Conservation (phyloP, 2,113 vertebrate species). For the Hipposideros armiger region DNA sequence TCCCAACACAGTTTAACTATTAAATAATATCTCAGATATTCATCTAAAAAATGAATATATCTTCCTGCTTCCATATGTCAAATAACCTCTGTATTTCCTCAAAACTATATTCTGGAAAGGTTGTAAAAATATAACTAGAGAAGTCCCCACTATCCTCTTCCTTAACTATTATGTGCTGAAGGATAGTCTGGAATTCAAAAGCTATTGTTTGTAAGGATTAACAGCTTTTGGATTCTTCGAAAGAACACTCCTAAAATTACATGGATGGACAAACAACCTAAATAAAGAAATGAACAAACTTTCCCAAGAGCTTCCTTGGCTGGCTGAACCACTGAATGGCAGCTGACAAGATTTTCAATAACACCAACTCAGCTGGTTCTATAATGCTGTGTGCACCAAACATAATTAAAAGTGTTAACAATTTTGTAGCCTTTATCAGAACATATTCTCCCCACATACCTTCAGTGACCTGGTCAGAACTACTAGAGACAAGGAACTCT, state of each 20-base stretch:
- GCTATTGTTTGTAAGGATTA: slow-evolving; percentile 81
- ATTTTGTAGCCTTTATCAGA: slow-evolving; percentile 85
- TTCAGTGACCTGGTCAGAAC: slow-evolving; percentile 86
- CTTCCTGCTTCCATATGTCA: slow-evolving; percentile 13
- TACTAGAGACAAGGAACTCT: slow-evolving; percentile 82
- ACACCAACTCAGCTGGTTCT: slow-evolving; percentile 65
- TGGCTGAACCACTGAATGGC: slow-evolving; percentile 79
- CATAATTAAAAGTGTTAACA: slow-evolving; percentile 87
- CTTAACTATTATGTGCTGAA: slow-evolving; percentile 69
- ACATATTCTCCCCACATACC: slow-evolving; percentile 86
- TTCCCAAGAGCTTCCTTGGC: slow-evolving; percentile 78
- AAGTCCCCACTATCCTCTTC: not conserved
- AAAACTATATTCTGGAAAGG: not conserved
- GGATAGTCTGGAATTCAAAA: slow-evolving; percentile 69
- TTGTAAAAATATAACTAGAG: slow-evolving; percentile 52
- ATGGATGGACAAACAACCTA: slow-evolving; percentile 84
- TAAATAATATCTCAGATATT: slow-evolving; percentile 25
- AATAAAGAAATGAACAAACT: slow-evolving; percentile 83
- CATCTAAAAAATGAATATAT: slow-evolving; percentile 58
- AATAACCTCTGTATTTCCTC: not conserved
- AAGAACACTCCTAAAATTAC: slow-evolving; percentile 74
- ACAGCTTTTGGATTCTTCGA: slow-evolving; percentile 76
- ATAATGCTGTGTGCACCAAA: slow-evolving; percentile 77
- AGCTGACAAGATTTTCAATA: slow-evolving; percentile 85
- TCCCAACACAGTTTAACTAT: slow-evolving; percentile 69